Percentiles rank a stretch among this genome's conserved stretches.
phyloP scores from a whole-genome alignment of 2,888 invertebrate species.

The Apamea anceps region DNA sequence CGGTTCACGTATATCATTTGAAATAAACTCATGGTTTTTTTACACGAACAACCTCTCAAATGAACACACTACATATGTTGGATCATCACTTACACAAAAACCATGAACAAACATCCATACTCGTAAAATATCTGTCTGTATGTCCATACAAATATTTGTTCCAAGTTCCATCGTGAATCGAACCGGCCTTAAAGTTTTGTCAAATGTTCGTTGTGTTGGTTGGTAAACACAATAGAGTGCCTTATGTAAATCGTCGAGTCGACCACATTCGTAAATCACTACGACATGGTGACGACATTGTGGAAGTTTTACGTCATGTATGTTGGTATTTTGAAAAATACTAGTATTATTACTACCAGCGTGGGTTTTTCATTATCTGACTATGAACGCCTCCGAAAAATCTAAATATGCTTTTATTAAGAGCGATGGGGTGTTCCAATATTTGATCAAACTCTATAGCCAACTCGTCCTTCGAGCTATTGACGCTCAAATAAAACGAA shows the following conservation, averaged over 20 bases:
- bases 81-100: slow-evolving; percentile 37
- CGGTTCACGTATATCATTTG: slow-evolving; percentile 1
- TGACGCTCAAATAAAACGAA: neutral
- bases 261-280: slow-evolving; percentile 46
- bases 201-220: slow-evolving; percentile 51
- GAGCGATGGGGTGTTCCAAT: neutral
- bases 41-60: slow-evolving; percentile 26
- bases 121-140: slow-evolving; percentile 45
- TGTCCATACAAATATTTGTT: slow-evolving; percentile 40
- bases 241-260: slow-evolving; percentile 44
- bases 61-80: slow-evolving; percentile 20
- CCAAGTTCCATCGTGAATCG: slow-evolving; percentile 27
- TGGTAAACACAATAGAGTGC: slow-evolving; percentile 48
- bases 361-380: neutral
- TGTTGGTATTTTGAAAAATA: neutral
- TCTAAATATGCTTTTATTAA: neutral
- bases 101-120: slow-evolving; percentile 41
- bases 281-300: slow-evolving; percentile 38
- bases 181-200: slow-evolving; percentile 31
- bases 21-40: neutral
- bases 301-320: slow-evolving; percentile 32
- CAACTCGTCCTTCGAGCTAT: neutral
- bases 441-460: neutral
- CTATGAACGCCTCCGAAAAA: neutral
- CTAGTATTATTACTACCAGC: neutral